Base-by-base conservation (phyloP, 2,888 invertebrate species). In the Megaustenia siamemsis region DNA sequence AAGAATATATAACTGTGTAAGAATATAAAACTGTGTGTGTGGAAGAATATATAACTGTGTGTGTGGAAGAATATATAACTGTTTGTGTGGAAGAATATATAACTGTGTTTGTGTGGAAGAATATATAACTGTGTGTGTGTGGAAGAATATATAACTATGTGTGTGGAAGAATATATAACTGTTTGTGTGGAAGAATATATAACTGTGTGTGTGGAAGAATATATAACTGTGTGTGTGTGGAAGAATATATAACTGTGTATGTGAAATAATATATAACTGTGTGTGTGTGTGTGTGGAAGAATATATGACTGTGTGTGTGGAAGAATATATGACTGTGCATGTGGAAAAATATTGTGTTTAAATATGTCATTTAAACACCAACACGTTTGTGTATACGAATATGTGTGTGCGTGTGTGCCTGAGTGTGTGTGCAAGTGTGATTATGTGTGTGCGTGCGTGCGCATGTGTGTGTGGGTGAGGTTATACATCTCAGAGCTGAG, bases 361-460 rank as follows among this genome's bases (percentile, higher is more conserved):
- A 8, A 28, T n/a, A n/a, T 60, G 24, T 21, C 2, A 6, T 2
- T 28, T 4, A 60, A 4, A 3, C 2, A 38, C 18, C 5, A 38
- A 35, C 15, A 68, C 35, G 18, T 35, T 35, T 12, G 24, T n/a
- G 4, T 12, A 63, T 6, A 10, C 3, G 5, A 28, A 24, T 56
- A 73, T 56, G 82, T 35, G 73, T 56, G 38, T 56, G 73, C 56
- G 73, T 38, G 71, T 38, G 82, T 38, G 60, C 56, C 49, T 43
- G 40, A 69, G 82, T 43, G 82, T 71, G 69, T 38, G 82, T 66
- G 76, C 49, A 49, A 28, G 75, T 18, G 82, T 76, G 76, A 12
- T 75, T 76, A 28, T 40, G 60, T 66, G 82, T 40, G 82, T 82
- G 73, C 53, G 73, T 71, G 73, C 69, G 73, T 71, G 82, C n/a